Evolutionary conservation across 2,888 invertebrate species (phyloP).

Genomic region (Drosophila infuscata): DNA sequence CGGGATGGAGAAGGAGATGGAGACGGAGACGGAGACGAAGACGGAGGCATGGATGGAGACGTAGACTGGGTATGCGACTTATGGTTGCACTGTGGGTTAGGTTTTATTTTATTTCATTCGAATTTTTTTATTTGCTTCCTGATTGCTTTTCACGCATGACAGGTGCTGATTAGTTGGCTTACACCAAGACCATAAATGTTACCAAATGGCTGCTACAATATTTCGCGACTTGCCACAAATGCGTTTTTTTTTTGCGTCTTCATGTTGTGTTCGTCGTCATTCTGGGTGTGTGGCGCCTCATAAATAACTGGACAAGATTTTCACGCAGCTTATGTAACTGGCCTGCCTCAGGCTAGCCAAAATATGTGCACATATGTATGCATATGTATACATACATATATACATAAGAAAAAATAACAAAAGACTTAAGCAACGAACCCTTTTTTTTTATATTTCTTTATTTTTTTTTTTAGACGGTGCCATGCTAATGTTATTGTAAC

Average conservation of each 20-base stretch:
- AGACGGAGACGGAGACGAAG: background rate
- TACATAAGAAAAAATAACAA: slow-evolving; percentile 37
- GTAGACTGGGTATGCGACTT: slow-evolving; percentile 8
- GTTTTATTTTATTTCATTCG: slow-evolving; percentile 29
- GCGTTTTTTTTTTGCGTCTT: slow-evolving; percentile 22
- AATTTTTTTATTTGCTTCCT: slow-evolving; percentile 55
- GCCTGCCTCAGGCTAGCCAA: slow-evolving; percentile 22
- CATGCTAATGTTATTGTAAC: slow-evolving; percentile 58
- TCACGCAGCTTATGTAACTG: slow-evolving; percentile 41
- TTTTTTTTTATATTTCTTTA: slow-evolving; percentile 35
- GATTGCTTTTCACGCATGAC: slow-evolving; percentile 74
- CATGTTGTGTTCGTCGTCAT: slow-evolving; percentile 32
- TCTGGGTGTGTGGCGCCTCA: slow-evolving; percentile 53
- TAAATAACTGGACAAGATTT: slow-evolving; percentile 56
- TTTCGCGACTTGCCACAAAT: slow-evolving; percentile 45
- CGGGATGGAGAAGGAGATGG: background rate
- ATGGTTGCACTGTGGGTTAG: slow-evolving; percentile 40
- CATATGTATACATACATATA: background rate
- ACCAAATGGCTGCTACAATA: slow-evolving; percentile 45
- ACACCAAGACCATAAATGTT: slow-evolving; percentile 55
- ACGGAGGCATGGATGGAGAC: background rate
- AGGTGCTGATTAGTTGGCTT: slow-evolving; percentile 75
- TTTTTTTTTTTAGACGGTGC: slow-evolving; percentile 27
- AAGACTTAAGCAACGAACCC: slow-evolving; percentile 68
- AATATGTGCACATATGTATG: slow-evolving; percentile 1